phyloP scores from a whole-genome alignment of 2,113 vertebrate genomes.

The Hemiprocne comata region DNA sequence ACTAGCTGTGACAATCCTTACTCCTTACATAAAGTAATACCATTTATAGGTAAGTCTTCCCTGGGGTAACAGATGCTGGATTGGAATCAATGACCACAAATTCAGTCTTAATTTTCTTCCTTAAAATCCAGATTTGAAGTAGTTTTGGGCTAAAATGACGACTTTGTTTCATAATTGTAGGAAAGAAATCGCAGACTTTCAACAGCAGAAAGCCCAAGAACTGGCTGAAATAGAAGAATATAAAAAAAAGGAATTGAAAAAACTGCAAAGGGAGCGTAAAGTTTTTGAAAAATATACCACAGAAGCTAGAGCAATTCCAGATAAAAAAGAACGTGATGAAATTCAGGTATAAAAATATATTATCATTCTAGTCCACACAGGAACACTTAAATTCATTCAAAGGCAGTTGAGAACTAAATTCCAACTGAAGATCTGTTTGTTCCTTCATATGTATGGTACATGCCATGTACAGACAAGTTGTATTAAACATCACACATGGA shows the following conservation, averaged over 20 bases:
- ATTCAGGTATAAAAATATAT: conserved; percentile 84
- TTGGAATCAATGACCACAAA: background rate
- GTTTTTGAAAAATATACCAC: conserved; percentile 90
- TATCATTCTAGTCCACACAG: background rate
- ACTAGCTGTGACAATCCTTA: background rate
- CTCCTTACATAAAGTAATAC: background rate
- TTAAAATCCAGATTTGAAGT: background rate
- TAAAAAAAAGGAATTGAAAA: conserved; percentile 89
- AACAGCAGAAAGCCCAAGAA: conserved; percentile 85
- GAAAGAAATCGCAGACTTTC: conserved; percentile 87
- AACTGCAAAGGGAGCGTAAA: conserved; percentile 90
- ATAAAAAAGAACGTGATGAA: conserved; percentile 95
- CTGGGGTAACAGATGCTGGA: background rate
- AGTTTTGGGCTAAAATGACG: background rate
- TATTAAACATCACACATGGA: background rate
- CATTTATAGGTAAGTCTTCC: background rate
- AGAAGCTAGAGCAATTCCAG: conserved; percentile 86
- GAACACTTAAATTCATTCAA: background rate
- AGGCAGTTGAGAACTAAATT: background rate
- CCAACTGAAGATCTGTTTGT: background rate
- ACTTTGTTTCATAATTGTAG: conserved; percentile 70
- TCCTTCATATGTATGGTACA: background rate
- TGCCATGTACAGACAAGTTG: background rate
- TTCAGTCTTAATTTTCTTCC: background rate
- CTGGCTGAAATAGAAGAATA: conserved; percentile 86